phyloP scores from a whole-genome alignment of 2,113 vertebrate genomes.

The Crotalus helleri region DNA sequence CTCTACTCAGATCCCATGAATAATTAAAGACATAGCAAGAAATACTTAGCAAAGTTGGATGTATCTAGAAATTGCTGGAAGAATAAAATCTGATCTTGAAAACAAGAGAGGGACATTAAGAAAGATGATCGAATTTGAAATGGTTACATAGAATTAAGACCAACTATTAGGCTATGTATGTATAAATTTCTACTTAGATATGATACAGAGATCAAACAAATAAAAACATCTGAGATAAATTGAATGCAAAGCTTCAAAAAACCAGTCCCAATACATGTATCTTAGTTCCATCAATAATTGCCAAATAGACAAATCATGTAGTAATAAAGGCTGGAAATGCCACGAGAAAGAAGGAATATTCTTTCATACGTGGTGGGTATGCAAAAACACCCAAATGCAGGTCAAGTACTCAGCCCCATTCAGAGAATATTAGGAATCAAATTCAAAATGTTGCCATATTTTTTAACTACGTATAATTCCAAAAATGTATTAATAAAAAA shows the following conservation, averaged over 20 bases:
- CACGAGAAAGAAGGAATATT: too few species aligned
- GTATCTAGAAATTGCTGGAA: background rate
- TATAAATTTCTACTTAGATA: too few species aligned
- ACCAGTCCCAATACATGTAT: too few species aligned
- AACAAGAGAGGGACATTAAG: background rate
- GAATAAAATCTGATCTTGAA: background rate
- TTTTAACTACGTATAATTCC: background rate
- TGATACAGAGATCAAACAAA: too few species aligned
- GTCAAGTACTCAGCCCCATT: background rate
- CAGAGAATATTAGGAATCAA: background rate
- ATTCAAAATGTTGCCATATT: background rate
- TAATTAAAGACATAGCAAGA: background rate
- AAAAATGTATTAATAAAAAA: too few species aligned
- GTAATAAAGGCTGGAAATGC: background rate
- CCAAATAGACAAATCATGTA: background rate
- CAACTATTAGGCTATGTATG: background rate
- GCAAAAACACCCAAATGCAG: background rate
- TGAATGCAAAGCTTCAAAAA: too few species aligned
- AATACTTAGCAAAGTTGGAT: background rate
- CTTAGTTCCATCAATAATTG: background rate
- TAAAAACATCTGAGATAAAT: too few species aligned
- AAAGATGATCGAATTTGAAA: background rate
- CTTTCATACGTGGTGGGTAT: too few species aligned
- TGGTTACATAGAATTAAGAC: background rate
- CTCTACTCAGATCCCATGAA: background rate